Percentiles rank a stretch among this genome's conserved stretches.
Conservation (phyloP, 2,797 vertebrate species). For the Prunella strophiata region DNA sequence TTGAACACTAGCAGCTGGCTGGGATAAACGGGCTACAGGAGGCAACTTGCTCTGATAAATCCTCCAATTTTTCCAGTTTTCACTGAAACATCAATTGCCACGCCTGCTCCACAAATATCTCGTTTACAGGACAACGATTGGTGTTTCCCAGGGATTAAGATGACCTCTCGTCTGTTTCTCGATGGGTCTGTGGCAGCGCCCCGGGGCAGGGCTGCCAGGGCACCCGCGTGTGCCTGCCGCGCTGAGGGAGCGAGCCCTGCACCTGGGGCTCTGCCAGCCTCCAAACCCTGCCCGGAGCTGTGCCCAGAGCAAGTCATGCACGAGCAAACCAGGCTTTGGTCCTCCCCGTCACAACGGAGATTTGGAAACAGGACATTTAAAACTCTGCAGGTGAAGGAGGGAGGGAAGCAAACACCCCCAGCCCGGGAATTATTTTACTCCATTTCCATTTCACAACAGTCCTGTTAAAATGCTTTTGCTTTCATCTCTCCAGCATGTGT, state of each 20-base stretch:
- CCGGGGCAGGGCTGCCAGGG: background rate
- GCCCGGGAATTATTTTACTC: background rate
- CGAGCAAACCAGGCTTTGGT: background rate
- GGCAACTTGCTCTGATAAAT: background rate
- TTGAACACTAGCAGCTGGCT: background rate
- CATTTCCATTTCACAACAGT: background rate
- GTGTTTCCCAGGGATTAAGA: background rate
- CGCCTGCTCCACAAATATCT: accelerated
- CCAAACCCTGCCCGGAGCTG: accelerated
- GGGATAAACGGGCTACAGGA: background rate
- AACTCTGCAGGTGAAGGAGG: background rate
- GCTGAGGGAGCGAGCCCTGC: accelerated
- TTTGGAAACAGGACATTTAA: background rate
- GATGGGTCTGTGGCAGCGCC: accelerated
- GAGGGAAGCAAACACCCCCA: background rate
- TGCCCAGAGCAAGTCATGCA: background rate
- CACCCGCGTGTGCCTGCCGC: background rate
- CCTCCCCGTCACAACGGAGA: background rate
- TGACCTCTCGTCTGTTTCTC: background rate
- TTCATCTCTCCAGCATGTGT: accelerated
- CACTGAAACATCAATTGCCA: background rate
- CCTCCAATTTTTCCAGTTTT: background rate
- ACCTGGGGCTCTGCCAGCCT: background rate
- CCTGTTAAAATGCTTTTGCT: background rate
- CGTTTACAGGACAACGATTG: background rate